phyloP scores from a whole-genome alignment of 2,888 invertebrate species.

The Patella ulyssiponensis region DNA sequence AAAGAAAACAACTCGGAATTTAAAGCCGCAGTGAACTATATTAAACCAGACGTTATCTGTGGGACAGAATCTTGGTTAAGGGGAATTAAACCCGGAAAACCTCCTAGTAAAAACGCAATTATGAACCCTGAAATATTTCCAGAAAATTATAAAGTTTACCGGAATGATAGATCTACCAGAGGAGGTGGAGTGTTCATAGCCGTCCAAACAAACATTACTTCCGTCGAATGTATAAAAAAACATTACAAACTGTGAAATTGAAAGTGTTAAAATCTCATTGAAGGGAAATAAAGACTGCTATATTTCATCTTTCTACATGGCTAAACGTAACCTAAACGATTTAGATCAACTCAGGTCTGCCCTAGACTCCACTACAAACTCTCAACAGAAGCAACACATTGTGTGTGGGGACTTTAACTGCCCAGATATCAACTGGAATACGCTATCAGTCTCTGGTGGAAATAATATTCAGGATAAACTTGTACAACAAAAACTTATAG shows the following conservation, averaged over 20 bases:
- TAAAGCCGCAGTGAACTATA: no score
- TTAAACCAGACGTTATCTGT: no score
- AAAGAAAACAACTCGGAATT: no score
- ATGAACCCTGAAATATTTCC: no score
- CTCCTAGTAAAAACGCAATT: no score
- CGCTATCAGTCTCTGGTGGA: not conserved
- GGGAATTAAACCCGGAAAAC: no score
- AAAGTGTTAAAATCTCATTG: slow-evolving; percentile 23
- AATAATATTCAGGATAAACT: not conserved
- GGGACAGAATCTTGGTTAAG: no score
- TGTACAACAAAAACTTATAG: slow-evolving; percentile 17
- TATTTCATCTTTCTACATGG: slow-evolving; percentile 26
- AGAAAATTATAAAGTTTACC: no score
- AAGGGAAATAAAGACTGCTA: slow-evolving; percentile 12
- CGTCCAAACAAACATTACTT: no score
- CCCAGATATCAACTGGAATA: slow-evolving; percentile 21
- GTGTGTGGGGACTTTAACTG: slow-evolving; percentile 27
- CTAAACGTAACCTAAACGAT: slow-evolving; percentile 20
- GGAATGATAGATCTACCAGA: no score
- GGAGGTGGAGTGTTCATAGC: no score
- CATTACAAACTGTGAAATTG: slow-evolving; percentile 29
- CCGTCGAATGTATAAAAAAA: slow-evolving; percentile 16
- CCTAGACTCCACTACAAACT: slow-evolving; percentile 15
- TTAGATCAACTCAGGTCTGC: slow-evolving; percentile 13
- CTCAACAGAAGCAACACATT: slow-evolving; percentile 20